Evolutionary conservation across 2,113 vertebrate species (phyloP).

Genomic region (Cinclus cinclus): DNA sequence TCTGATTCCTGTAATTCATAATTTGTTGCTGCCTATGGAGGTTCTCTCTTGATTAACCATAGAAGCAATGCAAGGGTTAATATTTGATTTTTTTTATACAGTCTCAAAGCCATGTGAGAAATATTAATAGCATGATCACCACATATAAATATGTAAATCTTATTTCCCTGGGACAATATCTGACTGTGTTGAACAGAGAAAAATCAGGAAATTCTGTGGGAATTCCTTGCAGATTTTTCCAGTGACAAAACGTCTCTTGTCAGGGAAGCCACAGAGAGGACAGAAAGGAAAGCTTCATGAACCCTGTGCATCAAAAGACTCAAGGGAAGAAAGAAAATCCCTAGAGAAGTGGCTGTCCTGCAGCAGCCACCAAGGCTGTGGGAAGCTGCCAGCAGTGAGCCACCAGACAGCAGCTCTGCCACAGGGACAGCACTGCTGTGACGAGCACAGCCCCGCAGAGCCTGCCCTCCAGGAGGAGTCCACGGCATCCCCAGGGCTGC

Average conservation of each 20-base stretch:
- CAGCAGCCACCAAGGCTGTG: background rate
- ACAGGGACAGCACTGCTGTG: too few relatives aligned
- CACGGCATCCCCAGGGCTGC: background rate
- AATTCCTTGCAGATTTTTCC: background rate
- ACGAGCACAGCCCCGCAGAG: background rate
- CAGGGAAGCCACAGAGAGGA: background rate
- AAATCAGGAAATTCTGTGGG: background rate
- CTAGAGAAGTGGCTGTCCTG: background rate
- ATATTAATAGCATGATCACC: background rate
- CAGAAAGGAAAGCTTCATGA: background rate
- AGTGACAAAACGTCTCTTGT: background rate
- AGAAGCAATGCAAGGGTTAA: background rate
- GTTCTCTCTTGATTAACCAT: background rate
- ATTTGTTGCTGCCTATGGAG: background rate
- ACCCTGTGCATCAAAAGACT: background rate
- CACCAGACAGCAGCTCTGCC: background rate
- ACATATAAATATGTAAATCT: background rate
- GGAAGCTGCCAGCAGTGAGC: background rate
- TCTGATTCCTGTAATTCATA: background rate
- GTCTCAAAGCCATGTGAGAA: background rate
- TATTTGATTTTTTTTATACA: background rate
- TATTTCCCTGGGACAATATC: background rate
- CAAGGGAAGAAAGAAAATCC: background rate
- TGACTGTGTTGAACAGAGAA: background rate
- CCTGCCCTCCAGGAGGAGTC: background rate